A percentile compares a stretch with the other conserved stretches of the same genome.
Evolutionary conservation across 2,888 invertebrate genomes (phyloP).

Genomic region (Myopa tessellatipennis): DNA sequence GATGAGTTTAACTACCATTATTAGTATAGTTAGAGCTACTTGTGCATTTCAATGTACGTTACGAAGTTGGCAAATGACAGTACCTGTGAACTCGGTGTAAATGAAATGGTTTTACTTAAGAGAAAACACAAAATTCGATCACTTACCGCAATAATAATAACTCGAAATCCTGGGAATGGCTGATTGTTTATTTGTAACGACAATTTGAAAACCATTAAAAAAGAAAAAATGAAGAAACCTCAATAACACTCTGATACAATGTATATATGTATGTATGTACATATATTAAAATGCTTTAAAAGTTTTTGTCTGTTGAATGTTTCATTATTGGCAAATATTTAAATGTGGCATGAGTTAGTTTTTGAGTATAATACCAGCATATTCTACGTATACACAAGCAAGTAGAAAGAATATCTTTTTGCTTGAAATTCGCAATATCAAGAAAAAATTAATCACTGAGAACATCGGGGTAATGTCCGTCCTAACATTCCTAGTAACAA

Average conservation of each 20-base stretch:
- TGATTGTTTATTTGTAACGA: slow-evolving; percentile 55
- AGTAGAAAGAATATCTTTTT: too few species aligned
- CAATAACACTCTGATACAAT: slow-evolving; percentile 24
- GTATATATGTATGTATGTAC: neutral
- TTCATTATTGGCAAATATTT: too few species aligned
- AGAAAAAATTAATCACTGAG: too few species aligned
- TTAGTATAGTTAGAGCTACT: slow-evolving; percentile 11
- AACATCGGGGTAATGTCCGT: too few species aligned
- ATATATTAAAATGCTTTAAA: neutral
- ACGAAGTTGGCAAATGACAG: neutral
- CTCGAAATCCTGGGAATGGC: slow-evolving; percentile 75
- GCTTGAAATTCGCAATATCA: too few species aligned
- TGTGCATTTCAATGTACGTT: slow-evolving; percentile 11
- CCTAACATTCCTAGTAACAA: too few species aligned
- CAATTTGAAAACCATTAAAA: slow-evolving; percentile 53
- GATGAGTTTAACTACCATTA: too few species aligned
- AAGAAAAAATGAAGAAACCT: slow-evolving; percentile 45
- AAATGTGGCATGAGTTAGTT: too few species aligned
- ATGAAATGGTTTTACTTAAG: neutral
- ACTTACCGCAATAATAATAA: slow-evolving; percentile 76
- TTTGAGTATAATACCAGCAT: too few species aligned
- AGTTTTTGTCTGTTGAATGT: neutral
- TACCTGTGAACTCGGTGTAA: neutral
- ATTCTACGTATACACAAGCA: too few species aligned
- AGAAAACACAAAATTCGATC: slow-evolving; percentile 39